phyloP scores from a whole-genome alignment of 2,888 invertebrate species.

The Lepidocyrtoides sp. region DNA sequence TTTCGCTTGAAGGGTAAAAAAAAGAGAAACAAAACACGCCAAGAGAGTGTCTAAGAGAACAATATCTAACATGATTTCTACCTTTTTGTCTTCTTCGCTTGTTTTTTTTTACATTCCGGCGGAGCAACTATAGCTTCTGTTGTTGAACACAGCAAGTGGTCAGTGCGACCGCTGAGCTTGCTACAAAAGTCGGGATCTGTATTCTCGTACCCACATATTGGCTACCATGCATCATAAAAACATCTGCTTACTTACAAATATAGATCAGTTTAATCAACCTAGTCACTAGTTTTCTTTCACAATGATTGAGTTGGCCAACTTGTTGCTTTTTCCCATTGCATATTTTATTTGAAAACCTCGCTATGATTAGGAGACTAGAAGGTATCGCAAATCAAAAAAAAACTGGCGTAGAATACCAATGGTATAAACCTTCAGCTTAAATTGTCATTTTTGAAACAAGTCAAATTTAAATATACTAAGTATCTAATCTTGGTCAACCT shows the following conservation, averaged over 20 bases:
- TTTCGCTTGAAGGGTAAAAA: constrained; percentile 47
- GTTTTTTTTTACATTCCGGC: constrained; percentile 56
- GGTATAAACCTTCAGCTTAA: neutral
- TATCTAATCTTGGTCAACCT: neutral
- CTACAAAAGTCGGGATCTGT: constrained; percentile 22
- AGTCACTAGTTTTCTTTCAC: neutral
- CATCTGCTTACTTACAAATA: constrained; percentile 45
- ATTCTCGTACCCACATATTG: neutral
- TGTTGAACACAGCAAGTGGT: constrained; percentile 70
- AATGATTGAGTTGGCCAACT: neutral
- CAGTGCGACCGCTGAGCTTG: constrained; percentile 44
- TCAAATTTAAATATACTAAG: neutral
- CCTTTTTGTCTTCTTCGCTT: constrained; percentile 37
- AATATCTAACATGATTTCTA: constrained; percentile 36
- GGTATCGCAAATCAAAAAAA: neutral
- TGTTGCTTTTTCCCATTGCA: neutral
- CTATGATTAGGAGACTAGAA: neutral
- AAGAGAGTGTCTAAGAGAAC: constrained; percentile 9
- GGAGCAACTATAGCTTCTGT: constrained; percentile 70
- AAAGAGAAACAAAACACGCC: constrained; percentile 22
- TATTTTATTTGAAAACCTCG: neutral
- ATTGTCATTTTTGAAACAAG: neutral
- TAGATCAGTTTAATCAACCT: constrained; percentile 66
- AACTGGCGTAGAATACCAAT: too few relatives aligned
- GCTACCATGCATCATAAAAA: constrained; percentile 16